These are phyloP conservation scores for Liparis tanakae DNA, from an alignment of 2,797 vertebrate species.

Conservation along the genomic window DNA sequence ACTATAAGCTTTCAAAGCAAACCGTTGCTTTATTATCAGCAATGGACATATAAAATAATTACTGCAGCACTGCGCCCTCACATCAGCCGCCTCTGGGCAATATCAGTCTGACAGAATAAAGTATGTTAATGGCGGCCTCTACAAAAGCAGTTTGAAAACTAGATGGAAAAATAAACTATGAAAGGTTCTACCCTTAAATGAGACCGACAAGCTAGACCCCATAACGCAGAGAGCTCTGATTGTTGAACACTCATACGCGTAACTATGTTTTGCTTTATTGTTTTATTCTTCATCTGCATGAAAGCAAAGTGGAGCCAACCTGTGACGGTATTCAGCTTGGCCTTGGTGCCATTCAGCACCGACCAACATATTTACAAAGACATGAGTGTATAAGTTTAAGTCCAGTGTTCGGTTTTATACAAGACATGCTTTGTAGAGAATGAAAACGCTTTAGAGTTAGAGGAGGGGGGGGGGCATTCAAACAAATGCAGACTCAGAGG, in stretches of 20 bases:
- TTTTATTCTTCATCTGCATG: constrained; percentile 6
- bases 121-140: neutral
- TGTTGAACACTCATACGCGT: neutral
- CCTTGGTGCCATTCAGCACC: neutral
- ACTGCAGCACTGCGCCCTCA: neutral
- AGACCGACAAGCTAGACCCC: too few species aligned
- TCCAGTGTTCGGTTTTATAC: neutral
- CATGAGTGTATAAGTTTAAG: neutral
- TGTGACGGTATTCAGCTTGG: neutral
- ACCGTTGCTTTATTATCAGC: neutral
- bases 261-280: neutral
- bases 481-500: neutral
- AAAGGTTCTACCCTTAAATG: too few species aligned
- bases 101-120: neutral
- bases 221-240: neutral
- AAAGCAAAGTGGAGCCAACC: neutral
- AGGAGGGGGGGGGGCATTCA: too few species aligned
- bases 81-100: neutral
- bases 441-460: too few species aligned
- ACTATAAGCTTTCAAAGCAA: neutral
- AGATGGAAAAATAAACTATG: neutral
- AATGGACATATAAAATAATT: constrained; percentile 4
- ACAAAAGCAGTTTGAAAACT: neutral
- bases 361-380: neutral
- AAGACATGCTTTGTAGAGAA: too few species aligned